These are phyloP conservation scores for Cladopsammia gracilis DNA, from an alignment of 64 coral and sea anemone species.

Conservation along the genomic window DNA sequence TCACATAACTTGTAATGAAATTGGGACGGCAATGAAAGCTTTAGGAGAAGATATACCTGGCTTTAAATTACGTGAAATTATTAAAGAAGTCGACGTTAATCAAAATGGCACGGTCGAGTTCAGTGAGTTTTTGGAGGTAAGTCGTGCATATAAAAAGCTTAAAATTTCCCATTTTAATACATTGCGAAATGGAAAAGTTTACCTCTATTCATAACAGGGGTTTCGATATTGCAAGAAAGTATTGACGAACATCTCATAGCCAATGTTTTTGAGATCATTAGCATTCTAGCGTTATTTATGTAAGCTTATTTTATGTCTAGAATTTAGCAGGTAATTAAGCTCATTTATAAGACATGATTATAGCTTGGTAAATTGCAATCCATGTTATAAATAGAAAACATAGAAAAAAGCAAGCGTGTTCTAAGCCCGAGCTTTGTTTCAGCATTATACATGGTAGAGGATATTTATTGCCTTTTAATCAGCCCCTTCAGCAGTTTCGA, in stretches of 20 bases:
- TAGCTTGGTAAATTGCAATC: background rate
- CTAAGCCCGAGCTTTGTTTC: background rate
- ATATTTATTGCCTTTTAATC: too few relatives aligned
- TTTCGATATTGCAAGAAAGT: too few relatives aligned
- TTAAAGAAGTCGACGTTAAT: constrained; percentile 65
- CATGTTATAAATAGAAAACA: too few relatives aligned
- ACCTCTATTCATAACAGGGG: too few relatives aligned
- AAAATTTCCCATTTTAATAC: background rate
- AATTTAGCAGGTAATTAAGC: background rate
- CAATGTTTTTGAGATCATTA: background rate
- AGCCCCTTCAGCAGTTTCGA: too few relatives aligned
- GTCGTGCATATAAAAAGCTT: background rate
- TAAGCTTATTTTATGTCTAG: background rate
- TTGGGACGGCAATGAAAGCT: constrained; percentile 35
- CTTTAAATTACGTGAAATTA: constrained; percentile 80
- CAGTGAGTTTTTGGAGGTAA: constrained; percentile 91
- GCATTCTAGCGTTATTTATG: background rate
- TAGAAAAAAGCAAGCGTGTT: background rate
- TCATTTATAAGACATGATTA: background rate
- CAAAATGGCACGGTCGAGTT: constrained; percentile 82
- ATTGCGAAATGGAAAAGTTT: background rate
- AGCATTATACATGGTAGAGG: too few relatives aligned
- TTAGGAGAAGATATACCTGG: constrained; percentile 85
- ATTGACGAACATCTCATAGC: too few relatives aligned
- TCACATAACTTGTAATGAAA: constrained; percentile 60